A percentile compares a stretch with the other conserved stretches of the same genome.
These are phyloP conservation scores for Contarinia nasturtii DNA, from an alignment of 1,140 invertebrate species.

Conservation along the genomic window DNA sequence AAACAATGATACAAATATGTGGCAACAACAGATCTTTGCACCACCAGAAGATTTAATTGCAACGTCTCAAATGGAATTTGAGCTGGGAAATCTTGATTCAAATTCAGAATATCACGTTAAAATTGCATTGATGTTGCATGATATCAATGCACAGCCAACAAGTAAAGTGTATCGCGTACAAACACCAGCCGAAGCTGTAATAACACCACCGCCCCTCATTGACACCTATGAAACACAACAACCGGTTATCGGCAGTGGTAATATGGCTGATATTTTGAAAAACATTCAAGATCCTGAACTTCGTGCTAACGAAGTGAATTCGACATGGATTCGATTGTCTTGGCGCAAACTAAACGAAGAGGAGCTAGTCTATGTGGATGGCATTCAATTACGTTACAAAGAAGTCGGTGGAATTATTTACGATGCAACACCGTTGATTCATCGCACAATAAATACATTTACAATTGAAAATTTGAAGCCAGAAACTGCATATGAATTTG, in stretches of 20 bases:
- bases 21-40: conserved; percentile 68
- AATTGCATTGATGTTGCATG: conserved; percentile 52
- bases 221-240: background rate
- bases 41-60: conserved; percentile 66
- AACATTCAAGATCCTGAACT: conserved; percentile 42
- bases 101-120: conserved; percentile 64
- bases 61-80: conserved; percentile 64
- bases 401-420: conserved; percentile 49
- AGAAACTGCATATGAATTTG: conserved; percentile 51
- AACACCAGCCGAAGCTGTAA: conserved; percentile 30
- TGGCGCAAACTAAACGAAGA: conserved; percentile 67
- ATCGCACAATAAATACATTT: conserved; percentile 44
- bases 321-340: conserved; percentile 51
- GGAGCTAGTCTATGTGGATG: conserved; percentile 46
- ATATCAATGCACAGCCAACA: conserved; percentile 47
- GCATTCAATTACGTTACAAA: conserved; percentile 43
- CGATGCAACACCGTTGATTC: conserved; percentile 53
- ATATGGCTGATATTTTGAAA: conserved; percentile 15
- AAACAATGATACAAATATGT: conserved; percentile 44
- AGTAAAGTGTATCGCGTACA: conserved; percentile 52
- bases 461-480: conserved; percentile 50
- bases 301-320: conserved; percentile 48
- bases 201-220: conserved; percentile 20
- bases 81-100: conserved; percentile 51
- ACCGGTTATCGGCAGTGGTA: background rate